These are phyloP conservation scores for Eumacrocentrus americanus DNA, from an alignment of 2,888 invertebrate species.

Conservation along the genomic window DNA sequence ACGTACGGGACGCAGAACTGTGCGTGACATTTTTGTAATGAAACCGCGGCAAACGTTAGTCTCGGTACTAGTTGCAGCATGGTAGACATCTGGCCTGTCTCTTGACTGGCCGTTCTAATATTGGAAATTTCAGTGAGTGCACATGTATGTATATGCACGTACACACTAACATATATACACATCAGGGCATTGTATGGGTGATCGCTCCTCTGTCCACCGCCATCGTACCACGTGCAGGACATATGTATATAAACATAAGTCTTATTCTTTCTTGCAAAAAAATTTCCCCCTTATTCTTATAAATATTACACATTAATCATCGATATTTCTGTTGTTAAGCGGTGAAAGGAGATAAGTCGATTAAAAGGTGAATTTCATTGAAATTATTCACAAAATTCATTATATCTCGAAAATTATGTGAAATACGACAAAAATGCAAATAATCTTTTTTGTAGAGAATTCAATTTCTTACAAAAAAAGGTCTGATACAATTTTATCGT, in stretches of 20 bases:
- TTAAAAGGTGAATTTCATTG: no score
- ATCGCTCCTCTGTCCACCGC: constrained; percentile 17
- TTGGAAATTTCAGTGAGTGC: constrained; percentile 59
- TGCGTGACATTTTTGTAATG: constrained; percentile 62
- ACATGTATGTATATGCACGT: constrained; percentile 29
- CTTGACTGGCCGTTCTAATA: constrained; percentile 59
- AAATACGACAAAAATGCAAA: no score
- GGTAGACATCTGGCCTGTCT: constrained; percentile 58
- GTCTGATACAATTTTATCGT: no score
- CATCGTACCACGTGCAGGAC: constrained; percentile 56
- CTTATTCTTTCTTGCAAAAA: constrained; percentile 15
- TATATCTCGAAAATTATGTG: no score
- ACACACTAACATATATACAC: constrained; percentile 2
- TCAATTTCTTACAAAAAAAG: no score
- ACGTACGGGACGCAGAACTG: constrained; percentile 34
- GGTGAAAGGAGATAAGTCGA: no score
- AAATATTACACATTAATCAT: no score
- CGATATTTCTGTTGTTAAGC: no score
- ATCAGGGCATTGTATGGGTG: constrained; percentile 15
- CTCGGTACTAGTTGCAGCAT: constrained; percentile 31
- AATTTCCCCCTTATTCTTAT: no score
- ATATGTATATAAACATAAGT: constrained; percentile 60
- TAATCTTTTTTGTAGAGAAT: no score
- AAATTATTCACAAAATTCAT: no score
- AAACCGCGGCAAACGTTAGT: constrained; percentile 55